Base-by-base conservation (phyloP, 2,888 invertebrate species). In the Aleiodes leptofemur region DNA sequence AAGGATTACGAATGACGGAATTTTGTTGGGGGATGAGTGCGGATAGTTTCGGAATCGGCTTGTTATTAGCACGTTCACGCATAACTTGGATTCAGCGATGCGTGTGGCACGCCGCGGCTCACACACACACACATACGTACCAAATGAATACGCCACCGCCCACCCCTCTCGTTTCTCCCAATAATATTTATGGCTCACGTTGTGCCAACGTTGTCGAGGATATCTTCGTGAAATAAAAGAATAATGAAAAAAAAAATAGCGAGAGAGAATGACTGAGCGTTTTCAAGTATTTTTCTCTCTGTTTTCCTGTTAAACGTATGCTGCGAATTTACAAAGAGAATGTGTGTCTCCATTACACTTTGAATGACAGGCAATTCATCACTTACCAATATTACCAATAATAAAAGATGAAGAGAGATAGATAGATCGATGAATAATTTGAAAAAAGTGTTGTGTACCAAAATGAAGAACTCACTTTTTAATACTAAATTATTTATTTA, bases 31-130 rank as follows among this genome's bases (percentile, higher is more conserved):
- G 64, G 64, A 64, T 64, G 64, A 38, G 43, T 57, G 43, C 11
- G 51, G 51, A 51, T 29, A 74, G 84, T 83, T 85, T 86, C 83
- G 86, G 87, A 87, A 84, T 86, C 85, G 84, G 85, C 83, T 85
- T 85, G 87, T 87, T 87, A 87, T 87, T 87, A 87, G 87, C 87
- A 83, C 87, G 86, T 85, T 83, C 81, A 82, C 82, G 81, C 87
- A 86, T 87, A 87, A 85, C 86, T 86, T 80, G 85, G 81, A 86
- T 84, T 85, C 87, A 84, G 76, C 85, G 84, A 83, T 84, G 85
- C 84, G 84, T 85, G 83, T 80, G 78, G 77, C 78, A 72, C 64
- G 75, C 78, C 75, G 78, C 57, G 57, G 31, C 59, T 38, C 73
- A 59, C 73, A 64, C 55, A 23, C 23, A 23, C 23, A 23, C 73